Evolutionary conservation across 2,113 vertebrate species (phyloP).

Genomic region (Aplodontia rufa): DNA sequence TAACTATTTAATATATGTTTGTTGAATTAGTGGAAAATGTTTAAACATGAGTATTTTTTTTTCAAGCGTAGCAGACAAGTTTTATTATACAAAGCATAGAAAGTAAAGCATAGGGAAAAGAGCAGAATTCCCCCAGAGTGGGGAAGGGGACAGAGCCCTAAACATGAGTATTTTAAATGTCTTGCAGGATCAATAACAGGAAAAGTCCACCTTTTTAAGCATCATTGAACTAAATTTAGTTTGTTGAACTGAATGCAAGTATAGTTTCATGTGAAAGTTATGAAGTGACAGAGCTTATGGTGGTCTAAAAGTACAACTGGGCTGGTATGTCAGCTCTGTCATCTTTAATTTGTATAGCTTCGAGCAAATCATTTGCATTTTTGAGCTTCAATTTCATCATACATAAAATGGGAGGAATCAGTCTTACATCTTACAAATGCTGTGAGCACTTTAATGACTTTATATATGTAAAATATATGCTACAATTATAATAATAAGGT

Average conservation of each 20-base stretch:
- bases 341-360: background rate
- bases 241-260: background rate
- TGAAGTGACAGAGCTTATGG: background rate
- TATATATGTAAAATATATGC: background rate
- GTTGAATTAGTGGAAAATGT: constrained; percentile 17
- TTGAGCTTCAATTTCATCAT: background rate
- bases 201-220: background rate
- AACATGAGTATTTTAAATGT: background rate
- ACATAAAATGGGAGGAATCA: background rate
- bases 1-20: background rate
- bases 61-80: too few relatives aligned
- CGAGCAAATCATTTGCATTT: background rate
- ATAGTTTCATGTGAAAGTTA: background rate
- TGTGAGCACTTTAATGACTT: constrained; percentile 10
- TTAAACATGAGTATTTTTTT: background rate
- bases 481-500: background rate
- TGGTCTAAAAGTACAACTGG: background rate
- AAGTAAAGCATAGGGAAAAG: too few relatives aligned
- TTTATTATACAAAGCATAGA: too few relatives aligned
- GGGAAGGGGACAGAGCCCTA: too few relatives aligned
- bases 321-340: background rate
- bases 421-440: background rate
- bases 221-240: background rate
- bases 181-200: background rate
- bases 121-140: too few relatives aligned